Evolutionary conservation across 2,797 vertebrate species (phyloP).

Genomic region (Lagocephalus sceleratus): DNA sequence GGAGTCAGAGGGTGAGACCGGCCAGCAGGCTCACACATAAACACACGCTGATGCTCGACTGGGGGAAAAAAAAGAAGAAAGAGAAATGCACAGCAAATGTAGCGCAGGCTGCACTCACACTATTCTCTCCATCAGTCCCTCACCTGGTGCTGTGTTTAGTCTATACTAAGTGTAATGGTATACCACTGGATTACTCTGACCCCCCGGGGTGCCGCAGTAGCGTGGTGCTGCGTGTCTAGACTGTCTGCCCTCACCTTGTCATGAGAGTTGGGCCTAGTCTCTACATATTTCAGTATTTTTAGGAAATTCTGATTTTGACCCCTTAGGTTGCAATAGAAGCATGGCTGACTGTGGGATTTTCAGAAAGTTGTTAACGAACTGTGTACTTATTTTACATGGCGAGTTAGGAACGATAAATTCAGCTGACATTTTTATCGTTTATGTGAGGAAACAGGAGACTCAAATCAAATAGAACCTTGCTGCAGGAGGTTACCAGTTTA

Average conservation of each 20-base stretch:
- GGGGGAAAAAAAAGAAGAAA: not conserved
- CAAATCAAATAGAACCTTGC: too few species aligned
- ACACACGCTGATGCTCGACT: slow-evolving; percentile 27
- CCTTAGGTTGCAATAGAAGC: too few species aligned
- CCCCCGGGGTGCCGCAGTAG: slow-evolving; percentile 53
- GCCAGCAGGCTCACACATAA: slow-evolving; percentile 49
- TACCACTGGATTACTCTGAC: slow-evolving; percentile 61
- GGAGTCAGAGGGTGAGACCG: slow-evolving; percentile 39
- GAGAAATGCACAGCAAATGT: slow-evolving; percentile 5
- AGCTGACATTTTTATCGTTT: too few species aligned
- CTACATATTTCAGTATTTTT: not conserved
- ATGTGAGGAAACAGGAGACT: too few species aligned
- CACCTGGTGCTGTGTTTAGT: slow-evolving; percentile 76
- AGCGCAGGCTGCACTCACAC: slow-evolving; percentile 19
- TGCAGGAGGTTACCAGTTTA: too few species aligned
- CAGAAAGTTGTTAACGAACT: too few species aligned
- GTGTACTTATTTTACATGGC: too few species aligned
- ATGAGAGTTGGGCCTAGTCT: slow-evolving; percentile 50
- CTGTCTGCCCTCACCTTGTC: slow-evolving; percentile 49
- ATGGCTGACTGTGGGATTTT: too few species aligned
- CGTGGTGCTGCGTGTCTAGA: slow-evolving; percentile 62
- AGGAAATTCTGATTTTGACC: too few species aligned
- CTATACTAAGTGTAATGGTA: slow-evolving; percentile 71
- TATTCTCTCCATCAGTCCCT: slow-evolving; percentile 61
- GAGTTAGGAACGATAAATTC: too few species aligned